Percentiles rank a stretch among this genome's conserved stretches.
These are phyloP conservation scores for Fundulus diaphanus DNA, from an alignment of 2,797 vertebrate species.

Conservation along the genomic window DNA sequence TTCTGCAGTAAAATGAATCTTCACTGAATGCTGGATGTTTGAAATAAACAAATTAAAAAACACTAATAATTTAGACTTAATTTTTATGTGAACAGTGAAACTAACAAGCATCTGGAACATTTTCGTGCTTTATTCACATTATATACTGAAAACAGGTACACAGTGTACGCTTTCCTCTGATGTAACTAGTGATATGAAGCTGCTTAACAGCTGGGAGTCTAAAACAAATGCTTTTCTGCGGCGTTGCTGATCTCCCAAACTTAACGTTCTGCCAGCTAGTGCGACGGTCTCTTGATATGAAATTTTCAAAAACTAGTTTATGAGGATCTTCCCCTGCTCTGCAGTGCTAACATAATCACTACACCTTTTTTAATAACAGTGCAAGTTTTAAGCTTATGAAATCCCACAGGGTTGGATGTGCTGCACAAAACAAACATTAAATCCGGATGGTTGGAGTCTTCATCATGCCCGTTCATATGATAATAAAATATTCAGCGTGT, in stretches of 20 bases:
- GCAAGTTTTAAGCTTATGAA: constrained; percentile 23
- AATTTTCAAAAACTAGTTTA: constrained; percentile 11
- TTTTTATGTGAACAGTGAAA: neutral
- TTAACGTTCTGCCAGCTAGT: neutral
- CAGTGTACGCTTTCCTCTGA: neutral
- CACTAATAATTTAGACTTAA: neutral
- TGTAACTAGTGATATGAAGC: constrained; percentile 1
- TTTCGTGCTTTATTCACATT: neutral
- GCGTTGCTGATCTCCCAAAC: neutral
- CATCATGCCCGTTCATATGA: constrained; percentile 38
- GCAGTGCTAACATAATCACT: constrained; percentile 9
- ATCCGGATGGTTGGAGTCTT: constrained; percentile 38
- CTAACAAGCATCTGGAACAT: constrained; percentile 3
- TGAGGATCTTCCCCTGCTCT: constrained; percentile 8
- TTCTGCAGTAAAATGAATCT: constrained; percentile 11
- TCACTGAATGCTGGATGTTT: constrained; percentile 5
- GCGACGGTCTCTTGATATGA: neutral
- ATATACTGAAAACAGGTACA: constrained; percentile 6
- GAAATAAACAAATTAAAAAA: neutral
- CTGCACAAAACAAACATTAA: constrained; percentile 27
- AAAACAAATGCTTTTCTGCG: constrained; percentile 10
- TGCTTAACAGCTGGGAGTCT: constrained; percentile 9
- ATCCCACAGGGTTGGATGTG: constrained; percentile 17
- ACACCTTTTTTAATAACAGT: constrained; percentile 13
- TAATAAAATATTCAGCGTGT: neutral